Conservation (phyloP, 2,888 invertebrate genomes). For the Caenorhabditis wallacei region DNA sequence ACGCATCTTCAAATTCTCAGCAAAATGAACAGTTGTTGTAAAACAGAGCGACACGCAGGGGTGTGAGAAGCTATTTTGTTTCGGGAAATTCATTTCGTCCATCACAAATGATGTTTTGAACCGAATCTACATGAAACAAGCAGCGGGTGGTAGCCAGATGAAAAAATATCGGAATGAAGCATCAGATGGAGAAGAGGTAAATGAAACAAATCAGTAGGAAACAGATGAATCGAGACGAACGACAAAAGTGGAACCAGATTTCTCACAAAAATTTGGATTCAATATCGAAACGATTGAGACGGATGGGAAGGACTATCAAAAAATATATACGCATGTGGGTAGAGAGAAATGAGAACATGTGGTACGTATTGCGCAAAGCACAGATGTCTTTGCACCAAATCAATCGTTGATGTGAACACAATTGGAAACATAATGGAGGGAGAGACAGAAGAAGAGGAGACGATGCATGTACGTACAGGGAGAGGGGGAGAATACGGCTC, state of each 20-base stretch:
- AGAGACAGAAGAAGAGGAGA: not conserved
- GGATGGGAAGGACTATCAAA: conserved; percentile 19
- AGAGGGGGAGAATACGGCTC: conserved; percentile 6
- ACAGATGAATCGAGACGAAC: conserved; percentile 11
- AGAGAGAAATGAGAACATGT: conserved; percentile 38
- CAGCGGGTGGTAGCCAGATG: conserved; percentile 61
- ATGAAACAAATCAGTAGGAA: conserved; percentile 19
- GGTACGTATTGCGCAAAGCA: conserved; percentile 34
- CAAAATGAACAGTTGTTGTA: conserved; percentile 58
- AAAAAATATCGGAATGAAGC: conserved; percentile 43
- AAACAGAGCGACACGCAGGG: conserved; percentile 55
- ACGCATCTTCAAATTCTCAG: conserved; percentile 35
- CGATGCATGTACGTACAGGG: not conserved
- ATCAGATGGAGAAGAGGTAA: conserved; percentile 23
- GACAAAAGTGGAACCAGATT: conserved; percentile 63
- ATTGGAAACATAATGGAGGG: conserved; percentile 9
- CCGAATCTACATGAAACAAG: conserved; percentile 50
- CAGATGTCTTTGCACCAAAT: conserved; percentile 54
- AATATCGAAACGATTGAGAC: not conserved
- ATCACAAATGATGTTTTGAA: conserved; percentile 58
- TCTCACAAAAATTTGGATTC: conserved; percentile 8
- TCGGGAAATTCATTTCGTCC: conserved; percentile 52
- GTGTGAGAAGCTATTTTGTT: conserved; percentile 60
- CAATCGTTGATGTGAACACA: conserved; percentile 17
- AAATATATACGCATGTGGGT: conserved; percentile 1